Percentiles rank a stretch among this genome's conserved stretches.
Evolutionary conservation across 2,888 invertebrate species (phyloP).

Genomic region (Pandemis cinnamomeana): DNA sequence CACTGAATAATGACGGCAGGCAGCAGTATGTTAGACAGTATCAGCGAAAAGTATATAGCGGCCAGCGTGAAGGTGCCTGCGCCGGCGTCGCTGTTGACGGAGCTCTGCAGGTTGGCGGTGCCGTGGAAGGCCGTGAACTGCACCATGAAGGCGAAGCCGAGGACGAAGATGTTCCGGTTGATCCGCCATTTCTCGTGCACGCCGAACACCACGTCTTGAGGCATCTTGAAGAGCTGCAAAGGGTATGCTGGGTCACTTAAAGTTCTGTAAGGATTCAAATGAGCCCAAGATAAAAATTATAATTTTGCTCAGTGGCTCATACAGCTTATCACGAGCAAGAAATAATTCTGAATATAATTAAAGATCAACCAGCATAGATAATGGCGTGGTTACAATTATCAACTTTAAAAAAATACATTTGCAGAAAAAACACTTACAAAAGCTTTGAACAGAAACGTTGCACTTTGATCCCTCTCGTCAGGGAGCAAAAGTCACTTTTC

Average conservation of each 20-base stretch:
- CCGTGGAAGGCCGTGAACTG: conserved; percentile 97
- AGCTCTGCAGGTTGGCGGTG: conserved; percentile 92
- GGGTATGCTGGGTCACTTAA: too few relatives aligned
- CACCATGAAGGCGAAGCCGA: conserved; percentile 95
- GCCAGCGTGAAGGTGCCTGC: conserved; percentile 93
- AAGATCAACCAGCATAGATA: too few relatives aligned
- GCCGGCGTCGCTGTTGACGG: conserved; percentile 92
- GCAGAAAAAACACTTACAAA: too few relatives aligned
- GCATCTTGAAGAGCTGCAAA: conserved; percentile 53
- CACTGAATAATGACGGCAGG: conserved; percentile 93
- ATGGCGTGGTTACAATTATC: too few relatives aligned
- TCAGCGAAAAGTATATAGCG: conserved; percentile 93
- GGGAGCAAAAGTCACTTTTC: too few relatives aligned
- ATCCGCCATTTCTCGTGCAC: conserved; percentile 90
- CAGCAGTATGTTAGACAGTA: conserved; percentile 95
- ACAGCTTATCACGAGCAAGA: too few relatives aligned
- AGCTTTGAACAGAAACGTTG: too few relatives aligned
- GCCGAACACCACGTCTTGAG: conserved; percentile 71
- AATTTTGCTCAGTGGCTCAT: too few relatives aligned
- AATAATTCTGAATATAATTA: too few relatives aligned
- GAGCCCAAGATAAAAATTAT: too few relatives aligned
- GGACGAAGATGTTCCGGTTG: conserved; percentile 92
- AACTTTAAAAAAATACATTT: background rate
- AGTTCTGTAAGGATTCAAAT: too few relatives aligned
- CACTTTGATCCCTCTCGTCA: too few relatives aligned